Evolutionary conservation across 2,797 vertebrate species (phyloP).

Genomic region (Perdix hodgsoniae): DNA sequence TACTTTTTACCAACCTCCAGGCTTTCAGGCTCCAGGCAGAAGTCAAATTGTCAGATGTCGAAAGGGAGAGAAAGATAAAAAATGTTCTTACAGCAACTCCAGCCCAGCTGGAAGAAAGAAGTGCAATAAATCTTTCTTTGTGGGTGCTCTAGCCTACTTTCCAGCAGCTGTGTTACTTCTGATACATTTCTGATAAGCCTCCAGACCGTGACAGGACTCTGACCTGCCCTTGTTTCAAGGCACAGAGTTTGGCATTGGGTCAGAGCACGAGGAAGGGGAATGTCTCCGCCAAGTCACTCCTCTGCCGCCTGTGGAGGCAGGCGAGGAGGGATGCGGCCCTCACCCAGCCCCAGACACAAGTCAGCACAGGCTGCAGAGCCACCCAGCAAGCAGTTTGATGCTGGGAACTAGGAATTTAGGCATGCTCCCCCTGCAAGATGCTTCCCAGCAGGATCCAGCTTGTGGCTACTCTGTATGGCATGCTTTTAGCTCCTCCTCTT

Average conservation of each 20-base stretch:
- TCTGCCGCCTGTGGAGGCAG: rapidly evolving
- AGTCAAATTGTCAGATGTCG: slow-evolving; percentile 42
- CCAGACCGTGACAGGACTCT: slow-evolving; percentile 10
- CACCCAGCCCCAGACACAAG: neutral
- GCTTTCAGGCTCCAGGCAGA: slow-evolving; percentile 48
- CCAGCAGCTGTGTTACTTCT: slow-evolving; percentile 26
- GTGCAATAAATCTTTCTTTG: slow-evolving; percentile 23
- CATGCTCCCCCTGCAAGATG: rapidly evolving
- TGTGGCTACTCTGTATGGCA: rapidly evolving
- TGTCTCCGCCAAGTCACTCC: rapidly evolving
- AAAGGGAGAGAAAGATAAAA: neutral
- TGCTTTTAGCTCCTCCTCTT: neutral
- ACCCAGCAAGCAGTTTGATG: rapidly evolving
- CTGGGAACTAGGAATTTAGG: rapidly evolving
- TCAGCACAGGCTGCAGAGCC: neutral
- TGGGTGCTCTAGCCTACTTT: neutral
- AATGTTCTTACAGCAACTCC: neutral
- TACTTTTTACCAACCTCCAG: slow-evolving; percentile 58
- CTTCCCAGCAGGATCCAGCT: neutral
- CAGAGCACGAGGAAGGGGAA: neutral
- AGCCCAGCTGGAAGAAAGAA: slow-evolving; percentile 22
- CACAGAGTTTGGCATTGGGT: neutral
- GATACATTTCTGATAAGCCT: slow-evolving; percentile 53
- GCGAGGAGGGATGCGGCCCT: neutral
- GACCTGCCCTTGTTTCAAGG: neutral